A percentile compares a stretch with the other conserved stretches of the same genome.
phyloP scores from a whole-genome alignment of 2,888 invertebrate species.

The Caenorhabditis imperialis region DNA sequence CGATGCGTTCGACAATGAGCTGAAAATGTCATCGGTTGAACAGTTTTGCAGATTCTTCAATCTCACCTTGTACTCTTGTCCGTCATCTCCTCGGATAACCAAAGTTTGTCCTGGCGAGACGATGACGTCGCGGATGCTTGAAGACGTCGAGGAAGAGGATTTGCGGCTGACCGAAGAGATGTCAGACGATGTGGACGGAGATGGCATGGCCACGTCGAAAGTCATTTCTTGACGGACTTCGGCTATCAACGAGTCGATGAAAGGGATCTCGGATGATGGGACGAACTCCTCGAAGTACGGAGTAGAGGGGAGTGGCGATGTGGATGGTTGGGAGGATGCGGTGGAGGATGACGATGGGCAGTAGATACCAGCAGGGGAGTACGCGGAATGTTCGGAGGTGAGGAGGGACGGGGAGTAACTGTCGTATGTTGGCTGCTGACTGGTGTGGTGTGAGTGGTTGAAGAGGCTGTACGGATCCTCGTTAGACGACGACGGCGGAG shows the following conservation, averaged over 20 bases:
- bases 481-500: conserved; percentile 38
- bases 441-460: conserved; percentile 29
- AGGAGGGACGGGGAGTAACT: conserved; percentile 28
- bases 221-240: conserved; percentile 71
- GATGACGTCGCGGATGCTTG: conserved; percentile 23
- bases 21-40: no score
- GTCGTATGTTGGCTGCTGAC: conserved; percentile 26
- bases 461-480: conserved; percentile 11
- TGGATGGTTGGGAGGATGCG: conserved; percentile 28
- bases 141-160: conserved; percentile 31
- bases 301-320: conserved; percentile 26
- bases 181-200: conserved; percentile 42
- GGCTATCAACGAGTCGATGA: conserved; percentile 70
- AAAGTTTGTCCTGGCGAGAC: conserved; percentile 53
- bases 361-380: conserved; percentile 26
- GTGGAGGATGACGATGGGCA: conserved; percentile 22
- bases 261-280: conserved; percentile 40
- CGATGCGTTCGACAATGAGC: conserved; percentile 44
- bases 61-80: conserved; percentile 59
- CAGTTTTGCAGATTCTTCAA: no score
- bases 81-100: conserved; percentile 59
- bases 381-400: conserved; percentile 39
- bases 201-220: conserved; percentile 37
- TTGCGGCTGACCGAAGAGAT: conserved; percentile 44
- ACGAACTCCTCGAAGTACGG: conserved; percentile 18